Evolutionary conservation across 2,888 invertebrate genomes (phyloP).

Genomic region (Drosophila fulvimacula): DNA sequence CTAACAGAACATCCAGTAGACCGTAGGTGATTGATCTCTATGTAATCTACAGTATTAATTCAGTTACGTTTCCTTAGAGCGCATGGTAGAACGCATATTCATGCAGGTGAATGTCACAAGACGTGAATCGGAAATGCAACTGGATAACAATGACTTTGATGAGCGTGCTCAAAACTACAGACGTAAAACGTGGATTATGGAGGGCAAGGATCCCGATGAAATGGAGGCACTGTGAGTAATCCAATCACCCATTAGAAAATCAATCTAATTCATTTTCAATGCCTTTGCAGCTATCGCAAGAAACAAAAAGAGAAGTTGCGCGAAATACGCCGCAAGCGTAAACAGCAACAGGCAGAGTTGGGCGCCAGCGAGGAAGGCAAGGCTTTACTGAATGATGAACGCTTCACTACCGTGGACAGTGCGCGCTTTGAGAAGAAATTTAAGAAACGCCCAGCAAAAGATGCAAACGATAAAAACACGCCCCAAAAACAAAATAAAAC

Average conservation of each 20-base stretch:
- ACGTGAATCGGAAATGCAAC: slow-evolving; percentile 95
- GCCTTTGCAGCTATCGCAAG: slow-evolving; percentile 73
- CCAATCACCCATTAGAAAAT: background rate
- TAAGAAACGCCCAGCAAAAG: slow-evolving; percentile 26
- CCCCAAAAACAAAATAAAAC: slow-evolving; percentile 10
- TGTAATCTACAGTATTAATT: background rate
- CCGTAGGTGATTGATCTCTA: slow-evolving; percentile 86
- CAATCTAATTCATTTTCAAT: background rate
- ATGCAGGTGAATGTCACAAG: slow-evolving; percentile 97
- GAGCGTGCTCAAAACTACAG: slow-evolving; percentile 94
- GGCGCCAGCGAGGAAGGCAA: slow-evolving; percentile 49
- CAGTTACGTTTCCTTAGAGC: slow-evolving; percentile 86
- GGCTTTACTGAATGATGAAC: slow-evolving; percentile 79
- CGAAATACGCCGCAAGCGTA: slow-evolving; percentile 79
- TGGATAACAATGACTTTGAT: slow-evolving; percentile 96
- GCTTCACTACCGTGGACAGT: slow-evolving; percentile 79
- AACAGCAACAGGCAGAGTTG: slow-evolving; percentile 63
- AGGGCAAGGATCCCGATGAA: slow-evolving; percentile 92
- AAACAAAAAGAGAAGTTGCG: slow-evolving; percentile 82
- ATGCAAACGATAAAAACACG: background rate
- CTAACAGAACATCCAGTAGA: slow-evolving; percentile 93
- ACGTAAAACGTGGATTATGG: slow-evolving; percentile 93
- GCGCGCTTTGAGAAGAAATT: slow-evolving; percentile 76
- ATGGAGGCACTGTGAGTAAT: slow-evolving; percentile 88
- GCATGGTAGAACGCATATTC: slow-evolving; percentile 94